These are phyloP conservation scores for Trissonchulus latispiculum DNA, from an alignment of 2,888 invertebrate species.

Conservation along the genomic window DNA sequence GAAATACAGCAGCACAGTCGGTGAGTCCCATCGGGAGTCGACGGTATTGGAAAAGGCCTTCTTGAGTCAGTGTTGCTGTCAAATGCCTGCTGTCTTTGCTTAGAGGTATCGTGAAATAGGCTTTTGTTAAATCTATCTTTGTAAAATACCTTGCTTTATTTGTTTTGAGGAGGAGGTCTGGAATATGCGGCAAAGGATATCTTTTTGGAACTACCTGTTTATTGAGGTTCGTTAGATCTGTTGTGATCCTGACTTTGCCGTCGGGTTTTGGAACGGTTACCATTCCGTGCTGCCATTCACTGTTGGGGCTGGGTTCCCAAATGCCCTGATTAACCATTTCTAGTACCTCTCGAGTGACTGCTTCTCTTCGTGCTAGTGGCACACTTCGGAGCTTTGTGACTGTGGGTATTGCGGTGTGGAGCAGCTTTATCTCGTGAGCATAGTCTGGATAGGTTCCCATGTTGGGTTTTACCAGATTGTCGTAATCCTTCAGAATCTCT, in stretches of 20 bases:
- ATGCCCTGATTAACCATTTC: background rate
- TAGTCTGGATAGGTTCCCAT: no score
- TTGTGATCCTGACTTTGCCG: no score
- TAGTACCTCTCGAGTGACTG: no score
- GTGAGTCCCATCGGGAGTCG: constrained; percentile 2
- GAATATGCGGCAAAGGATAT: background rate
- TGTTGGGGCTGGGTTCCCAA: background rate
- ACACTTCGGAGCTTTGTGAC: no score
- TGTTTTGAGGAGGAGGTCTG: no score
- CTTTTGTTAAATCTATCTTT: background rate
- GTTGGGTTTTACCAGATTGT: no score
- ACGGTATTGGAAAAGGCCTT: background rate
- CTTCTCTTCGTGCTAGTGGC: no score
- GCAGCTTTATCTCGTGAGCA: no score
- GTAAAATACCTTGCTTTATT: background rate
- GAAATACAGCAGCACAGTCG: background rate
- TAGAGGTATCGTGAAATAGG: background rate
- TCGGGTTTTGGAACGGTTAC: no score
- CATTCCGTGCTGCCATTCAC: background rate
- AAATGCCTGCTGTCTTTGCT: background rate
- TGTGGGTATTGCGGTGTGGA: no score
- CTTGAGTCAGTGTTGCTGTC: background rate
- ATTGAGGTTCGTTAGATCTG: background rate
- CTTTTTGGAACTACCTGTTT: background rate
- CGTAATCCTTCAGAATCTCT: no score